phyloP scores from a whole-genome alignment of 2,888 invertebrate genomes.

The Drepanosiphum platanoidis region DNA sequence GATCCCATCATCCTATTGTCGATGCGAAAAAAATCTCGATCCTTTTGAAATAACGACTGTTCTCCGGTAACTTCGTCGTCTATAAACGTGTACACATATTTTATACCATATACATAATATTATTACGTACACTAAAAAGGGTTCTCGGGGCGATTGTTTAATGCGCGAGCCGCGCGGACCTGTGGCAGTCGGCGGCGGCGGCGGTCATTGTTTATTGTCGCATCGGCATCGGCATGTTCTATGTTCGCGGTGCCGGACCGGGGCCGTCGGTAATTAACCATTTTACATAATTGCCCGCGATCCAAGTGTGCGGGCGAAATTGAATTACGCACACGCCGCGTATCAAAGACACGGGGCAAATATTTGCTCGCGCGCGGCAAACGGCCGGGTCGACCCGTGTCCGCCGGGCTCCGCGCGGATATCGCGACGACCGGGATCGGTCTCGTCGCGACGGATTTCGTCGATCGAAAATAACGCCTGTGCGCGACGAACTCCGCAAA shows the following conservation, averaged over 20 bases:
- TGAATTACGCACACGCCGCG: constrained; percentile 7
- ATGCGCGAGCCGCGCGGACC: background rate
- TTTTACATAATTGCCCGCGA: constrained; percentile 34
- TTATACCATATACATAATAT: no score
- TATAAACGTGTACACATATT: no score
- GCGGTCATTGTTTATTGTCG: constrained; percentile 16
- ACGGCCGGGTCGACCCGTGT: background rate
- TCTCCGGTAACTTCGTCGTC: no score
- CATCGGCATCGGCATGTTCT: no score
- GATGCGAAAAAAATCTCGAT: no score
- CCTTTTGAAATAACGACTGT: no score
- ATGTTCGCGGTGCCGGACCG: background rate
- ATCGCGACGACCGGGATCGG: no score
- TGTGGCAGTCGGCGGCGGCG: background rate
- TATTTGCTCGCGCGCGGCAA: background rate
- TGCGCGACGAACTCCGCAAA: no score
- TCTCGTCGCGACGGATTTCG: no score
- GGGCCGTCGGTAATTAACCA: constrained; percentile 36
- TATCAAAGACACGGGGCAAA: background rate
- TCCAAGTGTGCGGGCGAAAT: constrained; percentile 36
- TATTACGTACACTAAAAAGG: background rate
- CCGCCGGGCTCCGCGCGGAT: background rate
- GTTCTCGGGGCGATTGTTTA: constrained; percentile 18
- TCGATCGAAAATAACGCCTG: no score
- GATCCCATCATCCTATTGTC: no score